Percentiles rank a stretch among this genome's conserved stretches.
Evolutionary conservation across 2,113 vertebrate genomes (phyloP).

Genomic region (Pluvianellus socialis): DNA sequence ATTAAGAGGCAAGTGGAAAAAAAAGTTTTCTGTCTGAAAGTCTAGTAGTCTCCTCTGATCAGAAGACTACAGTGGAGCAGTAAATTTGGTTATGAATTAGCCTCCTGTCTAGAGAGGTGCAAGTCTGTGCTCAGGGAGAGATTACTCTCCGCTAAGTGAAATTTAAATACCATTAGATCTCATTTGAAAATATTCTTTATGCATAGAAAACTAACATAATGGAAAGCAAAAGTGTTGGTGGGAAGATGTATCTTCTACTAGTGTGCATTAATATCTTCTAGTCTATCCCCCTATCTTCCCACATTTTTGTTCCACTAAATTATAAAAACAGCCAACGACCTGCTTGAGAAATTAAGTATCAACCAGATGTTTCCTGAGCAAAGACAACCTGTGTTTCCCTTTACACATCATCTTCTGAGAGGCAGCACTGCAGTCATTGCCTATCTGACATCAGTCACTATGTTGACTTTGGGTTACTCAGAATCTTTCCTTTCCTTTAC

Average conservation of each 20-base stretch:
- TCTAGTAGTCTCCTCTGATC: neutral
- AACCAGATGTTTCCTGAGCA: conserved; percentile 84
- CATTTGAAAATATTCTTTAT: neutral
- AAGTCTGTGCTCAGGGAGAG: neutral
- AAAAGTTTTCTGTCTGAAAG: neutral
- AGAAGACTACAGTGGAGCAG: neutral
- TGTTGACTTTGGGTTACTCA: conserved; percentile 47
- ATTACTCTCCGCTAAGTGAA: neutral
- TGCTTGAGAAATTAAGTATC: conserved; percentile 60
- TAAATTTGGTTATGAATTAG: neutral
- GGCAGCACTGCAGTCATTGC: neutral
- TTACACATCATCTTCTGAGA: conserved; percentile 68
- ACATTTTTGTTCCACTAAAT: conserved; percentile 68
- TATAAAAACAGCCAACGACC: conserved; percentile 56
- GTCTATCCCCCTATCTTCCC: conserved; percentile 50
- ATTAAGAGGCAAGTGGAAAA: neutral
- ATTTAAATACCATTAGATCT: neutral
- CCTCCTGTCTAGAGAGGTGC: neutral
- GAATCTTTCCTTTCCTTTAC: neutral
- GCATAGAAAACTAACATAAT: neutral
- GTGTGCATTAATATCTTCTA: neutral
- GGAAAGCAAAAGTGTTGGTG: neutral
- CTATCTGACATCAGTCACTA: conserved; percentile 49
- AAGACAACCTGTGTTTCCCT: conserved; percentile 71
- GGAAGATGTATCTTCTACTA: neutral